Evolutionary conservation across 1,140 invertebrate species (phyloP).

Genomic region (Cotesia chilonis): DNA sequence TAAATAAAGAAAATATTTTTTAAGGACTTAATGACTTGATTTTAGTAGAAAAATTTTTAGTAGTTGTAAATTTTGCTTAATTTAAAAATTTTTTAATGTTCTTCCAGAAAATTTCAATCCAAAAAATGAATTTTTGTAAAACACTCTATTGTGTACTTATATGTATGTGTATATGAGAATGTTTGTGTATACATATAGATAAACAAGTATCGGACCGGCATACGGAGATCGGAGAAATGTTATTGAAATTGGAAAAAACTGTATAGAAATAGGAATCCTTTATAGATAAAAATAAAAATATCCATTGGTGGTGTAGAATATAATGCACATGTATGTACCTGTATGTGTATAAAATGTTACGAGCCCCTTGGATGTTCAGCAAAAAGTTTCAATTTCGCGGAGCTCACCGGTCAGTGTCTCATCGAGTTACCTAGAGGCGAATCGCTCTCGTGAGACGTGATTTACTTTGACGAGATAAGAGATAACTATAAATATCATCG

Average conservation of each 20-base stretch:
- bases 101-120: too few species aligned
- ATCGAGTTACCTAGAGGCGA: slow-evolving; percentile 18
- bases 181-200: background rate
- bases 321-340: slow-evolving; percentile 14
- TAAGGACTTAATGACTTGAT: too few species aligned
- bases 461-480: background rate
- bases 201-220: too few species aligned
- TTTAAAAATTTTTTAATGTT: too few species aligned
- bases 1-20: too few species aligned
- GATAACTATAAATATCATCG: background rate
- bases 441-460: slow-evolving; percentile 32
- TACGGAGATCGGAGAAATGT: too few species aligned
- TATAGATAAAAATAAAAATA: background rate
- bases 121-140: too few species aligned
- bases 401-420: slow-evolving; percentile 24
- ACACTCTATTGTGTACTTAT: too few species aligned
- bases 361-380: slow-evolving; percentile 17
- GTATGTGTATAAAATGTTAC: slow-evolving; percentile 32
- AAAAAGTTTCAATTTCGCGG: slow-evolving; percentile 36
- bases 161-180: background rate
- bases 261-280: slow-evolving; percentile 1
- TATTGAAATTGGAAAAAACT: background rate
- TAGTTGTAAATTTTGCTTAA: too few species aligned
- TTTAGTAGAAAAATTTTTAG: too few species aligned
- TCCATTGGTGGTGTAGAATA: slow-evolving; percentile 19